Evolutionary conservation across 2,888 invertebrate genomes (phyloP).

Genomic region (Corbicula japonica): DNA sequence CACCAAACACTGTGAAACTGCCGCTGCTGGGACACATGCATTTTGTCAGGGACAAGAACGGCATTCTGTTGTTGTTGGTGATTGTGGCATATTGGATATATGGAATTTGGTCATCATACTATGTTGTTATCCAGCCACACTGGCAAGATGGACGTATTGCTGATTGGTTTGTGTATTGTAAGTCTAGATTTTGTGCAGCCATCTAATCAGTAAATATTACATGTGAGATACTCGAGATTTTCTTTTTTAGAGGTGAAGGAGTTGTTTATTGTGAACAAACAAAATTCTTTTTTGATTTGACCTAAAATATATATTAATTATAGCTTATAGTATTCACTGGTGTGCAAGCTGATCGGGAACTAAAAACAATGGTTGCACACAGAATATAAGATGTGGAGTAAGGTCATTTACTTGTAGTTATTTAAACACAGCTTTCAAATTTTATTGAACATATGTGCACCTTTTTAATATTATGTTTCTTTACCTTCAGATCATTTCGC

Average conservation of each 20-base stretch:
- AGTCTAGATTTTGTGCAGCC: slow-evolving; percentile 50
- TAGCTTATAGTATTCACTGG: too few species aligned
- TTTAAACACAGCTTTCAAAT: too few species aligned
- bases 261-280: too few species aligned
- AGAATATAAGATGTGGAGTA: too few species aligned
- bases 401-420: too few species aligned
- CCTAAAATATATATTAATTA: too few species aligned
- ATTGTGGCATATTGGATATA: slow-evolving; percentile 83
- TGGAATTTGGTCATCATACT: slow-evolving; percentile 78
- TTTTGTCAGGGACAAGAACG: slow-evolving; percentile 70
- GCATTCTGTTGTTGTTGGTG: slow-evolving; percentile 70
- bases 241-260: too few species aligned
- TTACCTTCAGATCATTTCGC: slow-evolving; percentile 58
- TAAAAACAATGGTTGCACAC: too few species aligned
- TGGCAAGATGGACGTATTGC: slow-evolving; percentile 76
- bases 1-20: slow-evolving; percentile 33
- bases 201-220: not conserved
- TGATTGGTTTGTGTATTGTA: slow-evolving; percentile 71
- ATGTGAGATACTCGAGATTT: too few species aligned
- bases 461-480: not conserved
- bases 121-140: slow-evolving; percentile 80
- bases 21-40: slow-evolving; percentile 57
- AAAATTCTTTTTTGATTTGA: too few species aligned
- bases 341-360: too few species aligned
- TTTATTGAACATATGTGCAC: not conserved